Base-by-base conservation (phyloP, 1,140 invertebrate genomes). In the Acyrthosiphon pisum region DNA sequence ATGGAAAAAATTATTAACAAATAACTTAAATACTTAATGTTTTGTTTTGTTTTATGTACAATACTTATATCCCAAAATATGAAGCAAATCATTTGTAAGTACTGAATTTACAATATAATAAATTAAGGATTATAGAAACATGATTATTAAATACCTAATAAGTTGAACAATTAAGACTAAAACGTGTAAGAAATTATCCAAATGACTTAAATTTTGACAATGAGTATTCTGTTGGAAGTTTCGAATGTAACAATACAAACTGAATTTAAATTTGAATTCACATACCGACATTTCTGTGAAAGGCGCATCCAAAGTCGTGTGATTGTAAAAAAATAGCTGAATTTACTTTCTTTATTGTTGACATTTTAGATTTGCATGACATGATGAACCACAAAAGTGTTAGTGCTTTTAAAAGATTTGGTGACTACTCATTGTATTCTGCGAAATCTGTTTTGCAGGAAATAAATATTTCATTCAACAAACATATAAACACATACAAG, bases 221-320 rank as follows among this genome's bases (percentile, higher is more conserved):
- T 50, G n/a, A 23, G 30, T 48, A 37, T 50, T 53, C 20, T 14
- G 48, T 37, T 35, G 48, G 23, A 89, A n/a, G 50, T 89, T 89
- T 89, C 23, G 1, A 14, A 53, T 8, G 23, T 26, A 30, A 89
- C 87, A 26, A 89, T 26, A 41, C 37, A 89, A 41, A 89, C 22
- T 41, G 4, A 56, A 89, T 53, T 89, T 89, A 37, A 88, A 50
- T 26, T 89, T 37, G 35, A 89, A 89, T 89, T 89, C 50, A n/a
- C 7, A 37, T 8, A 37, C 26, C 35, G 23, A 53, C 22, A 56
- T 89, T 89, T 53, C 2, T n/a, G 48, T 89, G 26, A 1, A 35
- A 53, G 6, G 6, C 30, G 6, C 30, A 23, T 89, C 87, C 22
- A 56, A 89, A 89, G 87, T 26, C 9, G 50, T 11, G 35, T 41